Conservation (phyloP, 2,113 vertebrate genomes). For the Callaeas wilsoni region DNA sequence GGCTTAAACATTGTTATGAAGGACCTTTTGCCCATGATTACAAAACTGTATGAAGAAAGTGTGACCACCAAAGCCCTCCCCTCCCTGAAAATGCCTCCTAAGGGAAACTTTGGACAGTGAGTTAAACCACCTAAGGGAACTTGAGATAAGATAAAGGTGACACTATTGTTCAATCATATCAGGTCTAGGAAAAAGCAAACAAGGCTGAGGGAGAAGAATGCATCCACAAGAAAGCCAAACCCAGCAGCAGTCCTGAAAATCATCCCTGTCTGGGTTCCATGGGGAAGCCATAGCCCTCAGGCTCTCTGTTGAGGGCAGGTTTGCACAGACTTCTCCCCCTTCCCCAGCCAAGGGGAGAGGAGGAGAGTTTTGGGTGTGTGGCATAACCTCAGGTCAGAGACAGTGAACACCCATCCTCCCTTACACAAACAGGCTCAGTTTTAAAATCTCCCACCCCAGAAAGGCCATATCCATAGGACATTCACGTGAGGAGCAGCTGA, state of each 20-base stretch:
- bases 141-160: neutral
- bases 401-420: neutral
- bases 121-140: neutral
- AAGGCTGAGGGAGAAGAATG: neutral
- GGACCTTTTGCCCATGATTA: neutral
- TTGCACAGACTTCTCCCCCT: neutral
- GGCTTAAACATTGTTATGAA: neutral
- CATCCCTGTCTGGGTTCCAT: neutral
- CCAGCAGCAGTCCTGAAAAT: neutral
- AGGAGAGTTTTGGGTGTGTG: neutral
- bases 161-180: neutral
- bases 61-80: neutral
- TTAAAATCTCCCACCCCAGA: fast-evolving
- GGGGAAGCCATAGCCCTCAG: neutral
- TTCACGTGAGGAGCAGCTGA: neutral
- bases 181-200: neutral
- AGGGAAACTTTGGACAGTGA: neutral
- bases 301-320: neutral
- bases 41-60: neutral
- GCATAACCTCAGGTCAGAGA: neutral
- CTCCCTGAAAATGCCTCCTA: neutral
- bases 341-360: fast-evolving
- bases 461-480: neutral
- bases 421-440: neutral
- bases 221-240: neutral